Percentiles rank a stretch among this genome's conserved stretches.
Evolutionary conservation across 1,140 invertebrate species (phyloP).

Genomic region (Littorina saxatilis): DNA sequence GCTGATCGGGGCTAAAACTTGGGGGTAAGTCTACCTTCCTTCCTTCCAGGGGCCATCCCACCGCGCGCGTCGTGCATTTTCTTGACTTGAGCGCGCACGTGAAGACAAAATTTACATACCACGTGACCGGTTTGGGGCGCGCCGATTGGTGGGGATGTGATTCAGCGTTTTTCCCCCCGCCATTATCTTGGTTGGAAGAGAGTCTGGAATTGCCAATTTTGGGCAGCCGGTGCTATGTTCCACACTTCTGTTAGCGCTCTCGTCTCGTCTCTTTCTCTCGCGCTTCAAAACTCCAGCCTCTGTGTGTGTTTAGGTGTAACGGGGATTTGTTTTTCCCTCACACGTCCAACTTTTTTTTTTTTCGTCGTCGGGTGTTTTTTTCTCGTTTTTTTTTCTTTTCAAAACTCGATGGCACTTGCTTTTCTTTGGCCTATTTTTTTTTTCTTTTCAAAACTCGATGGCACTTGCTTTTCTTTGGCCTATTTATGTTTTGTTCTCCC

Average conservation of each 20-base stretch:
- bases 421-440: neutral
- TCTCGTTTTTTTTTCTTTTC: neutral
- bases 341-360: neutral
- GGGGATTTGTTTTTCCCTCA: neutral
- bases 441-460: no score
- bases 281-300: no score
- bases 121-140: neutral
- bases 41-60: neutral
- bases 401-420: no score
- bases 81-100: slow-evolving; percentile 23
- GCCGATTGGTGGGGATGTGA: slow-evolving; percentile 9
- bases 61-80: slow-evolving; percentile 13
- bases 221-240: slow-evolving; percentile 13
- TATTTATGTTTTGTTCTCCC: no score
- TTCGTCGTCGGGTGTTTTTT: neutral
- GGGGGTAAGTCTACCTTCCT: neutral
- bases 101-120: slow-evolving; percentile 31
- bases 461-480: no score
- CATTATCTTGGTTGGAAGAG: neutral
- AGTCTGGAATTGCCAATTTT: slow-evolving; percentile 24
- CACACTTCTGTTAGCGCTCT: neutral
- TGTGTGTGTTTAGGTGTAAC: neutral
- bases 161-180: slow-evolving; percentile 26
- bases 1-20: no score
- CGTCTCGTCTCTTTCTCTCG: neutral